phyloP scores from a whole-genome alignment of 2,113 vertebrate genomes.

The Labeo rohita region DNA sequence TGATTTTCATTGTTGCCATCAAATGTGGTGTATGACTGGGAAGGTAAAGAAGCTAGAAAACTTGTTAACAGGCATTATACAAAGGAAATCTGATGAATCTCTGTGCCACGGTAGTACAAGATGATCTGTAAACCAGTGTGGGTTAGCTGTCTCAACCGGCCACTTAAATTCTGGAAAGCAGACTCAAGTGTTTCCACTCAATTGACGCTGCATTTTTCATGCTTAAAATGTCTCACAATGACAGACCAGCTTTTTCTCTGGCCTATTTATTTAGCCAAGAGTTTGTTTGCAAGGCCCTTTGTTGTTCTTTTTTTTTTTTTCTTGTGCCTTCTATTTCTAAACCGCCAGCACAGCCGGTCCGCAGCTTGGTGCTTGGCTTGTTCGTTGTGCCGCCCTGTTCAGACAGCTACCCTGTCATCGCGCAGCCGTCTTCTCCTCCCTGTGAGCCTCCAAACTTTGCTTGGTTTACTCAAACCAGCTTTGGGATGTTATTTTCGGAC shows the following conservation, averaged over 20 bases:
- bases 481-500: slow-evolving; percentile 48
- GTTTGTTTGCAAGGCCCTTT: slow-evolving; percentile 41
- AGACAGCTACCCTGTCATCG: slow-evolving; percentile 54
- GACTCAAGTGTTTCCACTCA: slow-evolving; percentile 4
- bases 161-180: background rate
- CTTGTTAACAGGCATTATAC: background rate
- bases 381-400: slow-evolving; percentile 30
- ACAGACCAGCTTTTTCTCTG: slow-evolving; percentile 21
- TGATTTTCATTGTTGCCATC: background rate
- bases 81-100: background rate
- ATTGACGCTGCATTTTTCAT: background rate
- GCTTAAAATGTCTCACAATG: slow-evolving; percentile 30
- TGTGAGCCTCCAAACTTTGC: slow-evolving; percentile 1
- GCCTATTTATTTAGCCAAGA: slow-evolving; percentile 25
- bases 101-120: background rate
- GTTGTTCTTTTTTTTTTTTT: slow-evolving; percentile 32
- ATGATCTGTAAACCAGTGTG: background rate
- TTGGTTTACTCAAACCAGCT: slow-evolving; percentile 51
- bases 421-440: slow-evolving; percentile 21
- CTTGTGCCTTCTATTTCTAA: slow-evolving; percentile 19
- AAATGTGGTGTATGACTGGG: background rate
- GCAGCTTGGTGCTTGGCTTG: slow-evolving; percentile 25
- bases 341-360: slow-evolving; percentile 34
- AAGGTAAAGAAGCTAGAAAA: background rate
- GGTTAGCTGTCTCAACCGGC: background rate